Base-by-base conservation (phyloP, 2,888 invertebrate genomes). In the Watsonalla cultraria region DNA sequence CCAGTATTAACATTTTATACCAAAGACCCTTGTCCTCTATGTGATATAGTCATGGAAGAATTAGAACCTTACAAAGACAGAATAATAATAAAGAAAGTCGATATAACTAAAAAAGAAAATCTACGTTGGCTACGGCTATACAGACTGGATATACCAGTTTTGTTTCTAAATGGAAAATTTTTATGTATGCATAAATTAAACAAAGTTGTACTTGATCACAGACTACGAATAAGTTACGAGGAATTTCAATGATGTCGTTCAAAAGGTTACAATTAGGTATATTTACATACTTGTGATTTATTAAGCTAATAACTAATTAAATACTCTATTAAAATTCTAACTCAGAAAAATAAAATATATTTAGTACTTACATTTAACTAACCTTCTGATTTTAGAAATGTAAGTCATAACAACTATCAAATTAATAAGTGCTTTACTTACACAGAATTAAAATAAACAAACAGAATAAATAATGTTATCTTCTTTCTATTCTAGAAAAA, bases 111-210 rank as follows among this genome's bases (percentile, higher is more conserved):
- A 50, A 93, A 93, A 74, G 94, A 94, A 70, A 96, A 97, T 81
- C 74, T 95, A 42, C 89, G 92, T 52, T 96, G 94, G 92, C 86
- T 94, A 56, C 91, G 94, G 57, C 86, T 96, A 48, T 98, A 96
- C 74, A 92, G 94, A 61, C 92, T 94, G 76, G 97, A 98, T 76
- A 97, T 98, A 74, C 97, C 98, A 46, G 97, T 98, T 7, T 83
- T 98, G 64, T 96, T 97, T 82, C 90, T 97, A 7, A 95, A 97
- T 84, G 95, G 95, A 6, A 92, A 94, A 68, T 97, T 93, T 84
- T 88, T 98, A 48, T 96, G 96, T 76, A 96, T 94, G 91, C 95
- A 96, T 78, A 92, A 83, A 58, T 85, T 96, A 62, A 92, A 96
- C 80, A 86, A 80, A 55, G 78, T 86, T 50, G 76, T 94, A 55